Evolutionary conservation across 2,113 vertebrate species (phyloP), one percentile per base, ranked within the genome.

Genomic region (Casuarius casuarius): DNA sequence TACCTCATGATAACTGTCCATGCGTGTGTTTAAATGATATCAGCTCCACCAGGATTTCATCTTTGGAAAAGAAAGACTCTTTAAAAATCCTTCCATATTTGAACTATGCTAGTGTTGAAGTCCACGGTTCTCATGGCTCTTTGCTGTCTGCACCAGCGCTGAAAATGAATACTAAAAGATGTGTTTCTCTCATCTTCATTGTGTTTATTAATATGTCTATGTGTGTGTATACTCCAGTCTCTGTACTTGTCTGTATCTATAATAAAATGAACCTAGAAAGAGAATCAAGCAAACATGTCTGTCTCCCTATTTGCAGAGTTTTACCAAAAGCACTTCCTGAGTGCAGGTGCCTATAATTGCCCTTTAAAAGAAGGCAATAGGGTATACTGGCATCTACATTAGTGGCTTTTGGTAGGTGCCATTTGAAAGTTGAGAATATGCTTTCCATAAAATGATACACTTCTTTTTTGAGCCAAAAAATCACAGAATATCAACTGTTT

Each of bases 121-220:
- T 13, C 16, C 9, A n/a, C 4, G 12, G 4, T 38, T 56, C 67
- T 5, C 15, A 7, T 1, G 4, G 49, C 46, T 10, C 56, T 85
- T 46, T 54, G 22, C 4, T 67, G 3, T 17, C 4, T n/a, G 66
- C 0, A 0, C 8, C 20, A 31, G 31, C 25, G 17, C 19, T 91
- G 59, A 77, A 31, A 86, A 65, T 17, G 10, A 62, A 46, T 8
- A 4, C 8, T 49, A 42, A 35, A 44, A 44, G 5, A 13, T 2
- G 17, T 12, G 14, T 12, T 92, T 48, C 10, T 79, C 16, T 63
- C 9, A 0, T 35, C 28, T 79, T 75, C 29, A 31, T 38, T 74
- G 7, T 14, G 8, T 66, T 84, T 79, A 23, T 28, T 42, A 46
- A 20, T 42, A 28, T 11, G 1, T 46, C 17, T 3, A 2, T 10